A percentile compares a stretch with the other conserved stretches of the same genome.
These are phyloP conservation scores for Lucifuga dentata DNA, from an alignment of 2,113 vertebrate species.

Conservation along the genomic window DNA sequence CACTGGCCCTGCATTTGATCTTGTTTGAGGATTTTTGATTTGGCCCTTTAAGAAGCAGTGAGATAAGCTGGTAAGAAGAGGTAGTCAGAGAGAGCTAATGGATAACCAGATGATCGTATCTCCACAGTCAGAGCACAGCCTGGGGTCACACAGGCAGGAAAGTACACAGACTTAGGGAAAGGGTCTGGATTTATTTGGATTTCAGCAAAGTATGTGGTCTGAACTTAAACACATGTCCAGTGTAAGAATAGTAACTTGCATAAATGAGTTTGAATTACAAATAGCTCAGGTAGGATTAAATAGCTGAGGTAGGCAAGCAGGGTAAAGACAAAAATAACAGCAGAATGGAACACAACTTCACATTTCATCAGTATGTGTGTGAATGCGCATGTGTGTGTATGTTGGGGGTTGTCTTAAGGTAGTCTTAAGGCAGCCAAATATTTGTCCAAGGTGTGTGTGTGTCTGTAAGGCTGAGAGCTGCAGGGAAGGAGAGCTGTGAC, in stretches of 20 bases:
- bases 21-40: conserved; percentile 10
- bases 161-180: conserved; percentile 64
- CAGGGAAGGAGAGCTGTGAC: conserved; percentile 66
- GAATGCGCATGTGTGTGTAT: conserved; percentile 10
- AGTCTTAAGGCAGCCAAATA: conserved; percentile 73
- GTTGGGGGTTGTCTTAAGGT: conserved; percentile 44
- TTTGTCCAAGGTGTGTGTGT: conserved; percentile 76
- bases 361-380: not conserved
- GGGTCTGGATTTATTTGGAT: conserved; percentile 58
- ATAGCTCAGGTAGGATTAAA: no score
- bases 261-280: conserved; percentile 19
- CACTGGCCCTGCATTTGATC: not conserved
- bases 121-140: conserved; percentile 64
- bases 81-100: conserved; percentile 80
- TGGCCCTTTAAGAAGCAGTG: conserved; percentile 68
- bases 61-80: conserved; percentile 67
- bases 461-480: conserved; percentile 57
- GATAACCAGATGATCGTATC: conserved; percentile 83
- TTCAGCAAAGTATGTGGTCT: conserved; percentile 53
- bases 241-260: not conserved
- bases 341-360: conserved; percentile 3
- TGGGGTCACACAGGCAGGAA: conserved; percentile 74
- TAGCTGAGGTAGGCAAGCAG: no score
- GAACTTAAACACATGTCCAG: conserved; percentile 31
- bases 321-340: no score